Evolutionary conservation across 2,888 invertebrate genomes (phyloP), one percentile per base, ranked within the genome.

Genomic region (Ennomos fuscantarius): DNA sequence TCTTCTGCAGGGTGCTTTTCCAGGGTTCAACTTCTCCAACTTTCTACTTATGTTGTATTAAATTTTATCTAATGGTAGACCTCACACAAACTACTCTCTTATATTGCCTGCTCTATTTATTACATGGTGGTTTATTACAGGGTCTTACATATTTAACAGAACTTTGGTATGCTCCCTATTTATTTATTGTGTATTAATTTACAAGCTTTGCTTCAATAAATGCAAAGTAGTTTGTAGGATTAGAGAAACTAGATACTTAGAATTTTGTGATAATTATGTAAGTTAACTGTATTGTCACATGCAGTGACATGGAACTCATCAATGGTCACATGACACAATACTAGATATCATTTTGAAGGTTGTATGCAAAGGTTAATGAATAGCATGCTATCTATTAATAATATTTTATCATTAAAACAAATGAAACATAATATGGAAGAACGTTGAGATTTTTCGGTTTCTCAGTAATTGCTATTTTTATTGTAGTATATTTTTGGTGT

Each of bases 201-300:
- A 55, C 50, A 49, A 66, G 58, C 60, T 60, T 63, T 59, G 60
- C 58, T 59, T 61, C 41, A 48, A 42, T 51, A n/a, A 53, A 52
- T 60, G 63, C 60, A 54, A 56, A 51, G 48, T 64, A 62, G 56
- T 47, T 46, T 37, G 35, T 60, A 54, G 52, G 46, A 31, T 42
- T 45, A 54, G 47, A 52, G 45, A 56, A 41, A 42, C 41, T 66
- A 56, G 51, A 45, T 55, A 64, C 49, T 65, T 76, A 76, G 66
- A 67, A 69, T 74, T 72, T 78, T 78, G 75, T 79, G 75, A 76
- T 81, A 76, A 70, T 52, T 74, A 68, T 71, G 54, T 73, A 68
- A 73, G 68, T 53, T 41, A 65, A 66, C 58, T 53, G 59, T 63
- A 55, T 50, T 53, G 48, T 68, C 55, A 37, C 58, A 52, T 62